Evolutionary conservation across 2,888 invertebrate species (phyloP), one percentile per base, ranked within the genome.

Genomic region (Pardosa pseudoannulata): DNA sequence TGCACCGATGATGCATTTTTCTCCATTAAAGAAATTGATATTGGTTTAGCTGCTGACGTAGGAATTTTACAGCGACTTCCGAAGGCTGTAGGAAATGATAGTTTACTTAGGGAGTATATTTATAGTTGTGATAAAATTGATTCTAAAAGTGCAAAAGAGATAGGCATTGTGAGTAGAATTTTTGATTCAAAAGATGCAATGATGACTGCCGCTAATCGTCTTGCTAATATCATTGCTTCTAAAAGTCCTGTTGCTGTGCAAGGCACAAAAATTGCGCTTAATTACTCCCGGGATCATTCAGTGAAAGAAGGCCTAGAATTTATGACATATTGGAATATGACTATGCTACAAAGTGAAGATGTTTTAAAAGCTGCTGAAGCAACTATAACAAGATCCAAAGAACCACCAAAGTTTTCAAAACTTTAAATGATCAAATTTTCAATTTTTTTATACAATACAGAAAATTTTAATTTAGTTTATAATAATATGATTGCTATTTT

Each of bases 211-310:
- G 95, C 96, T 0, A 78, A 98, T 0, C 93, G 94, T 6, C 89
- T 96, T 72, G 99, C 98, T 0, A 93, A 94, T 89, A 91, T 92
- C 32, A 98, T 99, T 88, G 96, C 99, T 0, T 91, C 92, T 5
- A 97, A 97, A 92, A 98, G 97, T 92, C 99, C 99, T 0, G 95
- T 99, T 2, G 99, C 98, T 0, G 95, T 99, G 0, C 98, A 99
- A 91, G 95, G 95, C 1, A 96, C 97, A 0, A 99, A 99, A 91
- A 92, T 94, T 79, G 95, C 94, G 90, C 91, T 99, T 27, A 94
- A 96, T 7, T 98, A 96, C 91, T 95, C 98, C 0, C 94, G 97
- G 90, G 97, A 97, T 91, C 96, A 98, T 90, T 93, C 95, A 0
- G 96, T 95, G n/a, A 94, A 95, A 88, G 96, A 97, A 78, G 96